Evolutionary conservation across 1,140 invertebrate genomes (phyloP).

Genomic region (Thaumetopoea pityocampa): DNA sequence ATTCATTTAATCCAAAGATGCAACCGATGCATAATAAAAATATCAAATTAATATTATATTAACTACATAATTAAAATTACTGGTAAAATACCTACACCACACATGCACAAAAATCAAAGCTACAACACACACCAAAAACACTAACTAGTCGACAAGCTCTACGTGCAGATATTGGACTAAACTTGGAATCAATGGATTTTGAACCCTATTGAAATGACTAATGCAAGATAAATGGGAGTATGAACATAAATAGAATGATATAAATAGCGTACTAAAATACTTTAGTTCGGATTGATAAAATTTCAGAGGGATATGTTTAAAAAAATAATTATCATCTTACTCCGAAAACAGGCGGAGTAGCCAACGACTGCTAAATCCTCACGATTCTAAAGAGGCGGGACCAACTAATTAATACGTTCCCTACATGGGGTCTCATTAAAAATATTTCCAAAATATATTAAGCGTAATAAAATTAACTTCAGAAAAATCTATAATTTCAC

Average conservation of each 20-base stretch:
- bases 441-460: slow-evolving; percentile 35
- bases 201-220: slow-evolving; percentile 30
- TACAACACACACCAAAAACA: slow-evolving; percentile 36
- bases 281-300: slow-evolving; percentile 25
- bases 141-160: slow-evolving; percentile 40
- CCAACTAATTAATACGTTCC: slow-evolving; percentile 65
- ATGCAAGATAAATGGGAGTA: slow-evolving; percentile 29
- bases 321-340: slow-evolving; percentile 28
- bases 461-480: slow-evolving; percentile 45
- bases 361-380: slow-evolving; percentile 54
- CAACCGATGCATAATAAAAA: slow-evolving; percentile 25
- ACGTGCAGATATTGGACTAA: slow-evolving; percentile 22
- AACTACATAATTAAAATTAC: slow-evolving; percentile 8
- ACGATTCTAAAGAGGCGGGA: slow-evolving; percentile 63
- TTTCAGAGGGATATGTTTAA: slow-evolving; percentile 12
- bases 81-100: slow-evolving; percentile 37
- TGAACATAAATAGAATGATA: slow-evolving; percentile 20
- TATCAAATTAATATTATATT: slow-evolving; percentile 36
- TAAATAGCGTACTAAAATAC: slow-evolving; percentile 44
- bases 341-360: slow-evolving; percentile 48
- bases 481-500: slow-evolving; percentile 57
- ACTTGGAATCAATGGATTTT: slow-evolving; percentile 29
- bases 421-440: slow-evolving; percentile 50
- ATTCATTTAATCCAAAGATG: slow-evolving; percentile 23
- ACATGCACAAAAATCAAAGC: slow-evolving; percentile 36